phyloP scores from a whole-genome alignment of 2,797 vertebrate species.

The Chaetodon trifasciatus region DNA sequence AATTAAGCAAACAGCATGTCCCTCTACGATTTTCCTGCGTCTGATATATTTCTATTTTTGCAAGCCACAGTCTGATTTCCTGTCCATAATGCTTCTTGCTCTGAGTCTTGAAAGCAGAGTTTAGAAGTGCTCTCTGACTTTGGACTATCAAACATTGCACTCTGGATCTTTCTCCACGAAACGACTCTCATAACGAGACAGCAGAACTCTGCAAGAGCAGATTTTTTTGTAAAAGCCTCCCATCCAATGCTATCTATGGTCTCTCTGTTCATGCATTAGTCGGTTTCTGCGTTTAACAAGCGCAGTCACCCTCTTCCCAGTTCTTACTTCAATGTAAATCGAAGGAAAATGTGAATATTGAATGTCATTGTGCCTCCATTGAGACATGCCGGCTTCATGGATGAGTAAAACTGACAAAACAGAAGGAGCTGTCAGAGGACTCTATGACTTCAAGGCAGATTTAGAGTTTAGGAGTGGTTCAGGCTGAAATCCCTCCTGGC shows the following conservation, averaged over 20 bases:
- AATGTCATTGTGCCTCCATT: conserved; percentile 68
- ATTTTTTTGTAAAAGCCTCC: conserved; percentile 15
- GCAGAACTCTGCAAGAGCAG: conserved; percentile 16
- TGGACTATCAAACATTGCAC: conserved; percentile 35
- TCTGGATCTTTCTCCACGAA: conserved; percentile 13
- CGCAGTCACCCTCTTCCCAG: conserved; percentile 44
- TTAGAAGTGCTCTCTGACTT: conserved; percentile 38
- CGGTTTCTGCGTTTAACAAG: conserved; percentile 53
- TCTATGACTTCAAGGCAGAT: conserved; percentile 79
- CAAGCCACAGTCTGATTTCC: background rate
- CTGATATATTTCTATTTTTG: background rate
- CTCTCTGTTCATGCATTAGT: conserved; percentile 54
- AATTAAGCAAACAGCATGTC: background rate
- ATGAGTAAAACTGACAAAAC: conserved; percentile 80
- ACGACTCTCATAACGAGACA: conserved; percentile 20
- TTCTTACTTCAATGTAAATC: conserved; percentile 67
- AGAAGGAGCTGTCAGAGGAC: conserved; percentile 75
- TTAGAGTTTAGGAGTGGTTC: conserved; percentile 79
- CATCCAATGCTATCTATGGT: conserved; percentile 33
- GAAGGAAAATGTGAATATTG: conserved; percentile 74
- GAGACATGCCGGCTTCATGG: conserved; percentile 76
- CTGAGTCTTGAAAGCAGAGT: background rate
- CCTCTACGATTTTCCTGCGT: background rate
- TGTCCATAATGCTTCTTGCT: background rate
- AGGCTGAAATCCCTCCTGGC: conserved; percentile 78